Evolutionary conservation across 1,140 invertebrate species (phyloP).

Genomic region (Neoseiulus cucumeris): DNA sequence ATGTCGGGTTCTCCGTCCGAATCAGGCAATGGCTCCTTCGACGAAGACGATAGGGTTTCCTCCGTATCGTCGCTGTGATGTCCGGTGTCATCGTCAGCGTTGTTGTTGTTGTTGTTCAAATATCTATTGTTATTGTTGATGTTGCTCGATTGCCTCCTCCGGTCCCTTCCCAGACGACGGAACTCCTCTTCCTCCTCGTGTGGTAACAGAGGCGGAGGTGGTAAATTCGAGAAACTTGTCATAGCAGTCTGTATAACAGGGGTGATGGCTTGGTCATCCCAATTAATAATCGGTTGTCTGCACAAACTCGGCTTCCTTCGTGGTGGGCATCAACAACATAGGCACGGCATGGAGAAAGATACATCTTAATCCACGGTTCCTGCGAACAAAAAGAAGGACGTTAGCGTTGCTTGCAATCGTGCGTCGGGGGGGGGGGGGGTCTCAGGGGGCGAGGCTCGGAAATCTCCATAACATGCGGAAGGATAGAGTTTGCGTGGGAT

Average conservation of each 20-base stretch:
- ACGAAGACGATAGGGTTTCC: neutral
- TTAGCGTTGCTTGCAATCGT: too few species aligned
- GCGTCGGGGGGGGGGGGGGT: too few species aligned
- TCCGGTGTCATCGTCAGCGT: neutral
- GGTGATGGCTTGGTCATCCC: too few species aligned
- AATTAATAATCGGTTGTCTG: too few species aligned
- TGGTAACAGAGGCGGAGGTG: neutral
- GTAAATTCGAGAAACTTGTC: slow-evolving; percentile 5
- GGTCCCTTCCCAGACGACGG: neutral
- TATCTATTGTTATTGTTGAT: neutral
- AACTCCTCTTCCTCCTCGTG: slow-evolving; percentile 4
- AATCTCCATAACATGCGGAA: too few species aligned
- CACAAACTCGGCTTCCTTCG: neutral
- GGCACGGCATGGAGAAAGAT: slow-evolving; percentile 8
- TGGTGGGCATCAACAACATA: slow-evolving; percentile 3
- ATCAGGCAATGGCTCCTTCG: slow-evolving; percentile 4
- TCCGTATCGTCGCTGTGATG: slow-evolving; percentile 9
- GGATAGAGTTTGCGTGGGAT: too few species aligned
- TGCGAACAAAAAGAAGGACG: neutral
- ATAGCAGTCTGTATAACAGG: neutral
- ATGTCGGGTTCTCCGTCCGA: neutral
- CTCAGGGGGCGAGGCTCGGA: too few species aligned
- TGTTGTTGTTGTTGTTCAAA: neutral
- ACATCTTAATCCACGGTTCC: slow-evolving; percentile 9
- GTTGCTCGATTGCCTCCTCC: neutral